Evolutionary conservation across 37 sponge, comb jelly and placozoan genomes (phyloP).

Genomic region (Ianthella basta): DNA sequence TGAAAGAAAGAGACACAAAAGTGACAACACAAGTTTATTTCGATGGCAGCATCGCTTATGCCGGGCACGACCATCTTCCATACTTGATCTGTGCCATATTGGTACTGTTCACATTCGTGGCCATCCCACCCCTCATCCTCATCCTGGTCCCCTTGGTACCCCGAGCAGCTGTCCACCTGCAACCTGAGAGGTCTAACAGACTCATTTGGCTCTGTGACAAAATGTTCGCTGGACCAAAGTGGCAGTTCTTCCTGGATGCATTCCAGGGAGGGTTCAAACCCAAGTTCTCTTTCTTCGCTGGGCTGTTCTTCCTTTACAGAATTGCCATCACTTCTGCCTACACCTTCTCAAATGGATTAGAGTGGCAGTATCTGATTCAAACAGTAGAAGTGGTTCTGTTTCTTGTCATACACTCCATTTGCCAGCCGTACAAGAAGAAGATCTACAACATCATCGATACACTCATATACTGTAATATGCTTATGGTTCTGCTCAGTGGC

Average conservation of each 20-base stretch:
- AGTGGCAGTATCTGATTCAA: not conserved
- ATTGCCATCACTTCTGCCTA: not conserved
- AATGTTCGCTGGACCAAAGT: slow-evolving; percentile 22
- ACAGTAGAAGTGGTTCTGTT: not conserved
- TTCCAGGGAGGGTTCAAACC: slow-evolving; percentile 27
- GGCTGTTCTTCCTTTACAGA: slow-evolving; percentile 4
- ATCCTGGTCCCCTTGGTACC: not conserved
- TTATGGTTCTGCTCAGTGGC: not conserved
- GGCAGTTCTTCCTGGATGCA: slow-evolving; percentile 25
- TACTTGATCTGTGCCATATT: not conserved
- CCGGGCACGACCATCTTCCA: not conserved
- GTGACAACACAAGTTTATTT: not conserved
- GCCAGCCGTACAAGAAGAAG: slow-evolving; percentile 2
- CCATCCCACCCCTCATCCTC: slow-evolving; percentile 11
- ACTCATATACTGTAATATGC: slow-evolving; percentile 10
- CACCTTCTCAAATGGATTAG: not conserved
- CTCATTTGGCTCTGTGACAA: not conserved
- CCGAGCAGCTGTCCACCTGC: not conserved
- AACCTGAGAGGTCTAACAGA: not conserved
- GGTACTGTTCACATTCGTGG: slow-evolving; percentile 3
- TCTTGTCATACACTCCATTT: not conserved
- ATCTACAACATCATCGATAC: slow-evolving; percentile 4
- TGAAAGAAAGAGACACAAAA: not conserved
- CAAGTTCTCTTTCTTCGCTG: slow-evolving; percentile 6
- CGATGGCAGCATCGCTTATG: not conserved